Percentiles rank a stretch among this genome's conserved stretches.
Conservation (phyloP, 2,797 vertebrate genomes). For the Gadopsis bispinosus region DNA sequence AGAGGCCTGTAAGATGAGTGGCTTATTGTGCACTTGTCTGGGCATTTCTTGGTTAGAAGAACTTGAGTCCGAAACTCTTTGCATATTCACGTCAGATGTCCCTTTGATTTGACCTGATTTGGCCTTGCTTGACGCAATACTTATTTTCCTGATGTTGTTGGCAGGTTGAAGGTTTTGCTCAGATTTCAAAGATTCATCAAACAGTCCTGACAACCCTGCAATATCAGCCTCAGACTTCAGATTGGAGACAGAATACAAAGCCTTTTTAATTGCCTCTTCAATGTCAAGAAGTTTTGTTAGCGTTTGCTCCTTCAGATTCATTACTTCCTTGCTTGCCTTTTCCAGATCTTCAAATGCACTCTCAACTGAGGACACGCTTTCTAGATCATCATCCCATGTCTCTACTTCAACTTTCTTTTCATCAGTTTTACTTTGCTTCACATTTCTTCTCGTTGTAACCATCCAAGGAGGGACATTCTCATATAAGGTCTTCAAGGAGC, state of each 20-base stretch:
- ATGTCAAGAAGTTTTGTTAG: constrained; percentile 93
- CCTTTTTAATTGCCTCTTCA: constrained; percentile 94
- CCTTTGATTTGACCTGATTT: constrained; percentile 71
- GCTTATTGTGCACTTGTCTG: constrained; percentile 37
- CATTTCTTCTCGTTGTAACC: constrained; percentile 61
- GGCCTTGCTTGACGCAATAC: constrained; percentile 86
- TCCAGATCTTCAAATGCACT: constrained; percentile 93
- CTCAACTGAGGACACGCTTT: constrained; percentile 88
- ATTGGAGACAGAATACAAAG: constrained; percentile 92
- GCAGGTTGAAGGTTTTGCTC: constrained; percentile 75
- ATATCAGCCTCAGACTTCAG: constrained; percentile 92
- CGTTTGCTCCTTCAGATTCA: constrained; percentile 93
- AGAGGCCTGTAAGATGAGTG: constrained; percentile 71
- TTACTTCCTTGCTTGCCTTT: constrained; percentile 92
- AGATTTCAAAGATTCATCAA: constrained; percentile 87
- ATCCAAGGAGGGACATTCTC: constrained; percentile 87
- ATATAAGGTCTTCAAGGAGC: constrained; percentile 84
- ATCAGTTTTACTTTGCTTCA: constrained; percentile 62
- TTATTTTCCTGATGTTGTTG: constrained; percentile 87
- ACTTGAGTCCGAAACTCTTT: constrained; percentile 36
- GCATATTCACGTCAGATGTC: constrained; percentile 35
- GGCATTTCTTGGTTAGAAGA: constrained; percentile 39
- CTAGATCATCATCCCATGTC: constrained; percentile 80
- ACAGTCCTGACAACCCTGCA: constrained; percentile 86
- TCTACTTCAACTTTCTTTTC: constrained; percentile 74